Evolutionary conservation across 1,140 invertebrate species (phyloP).

Genomic region (Drosophila repletoides): DNA sequence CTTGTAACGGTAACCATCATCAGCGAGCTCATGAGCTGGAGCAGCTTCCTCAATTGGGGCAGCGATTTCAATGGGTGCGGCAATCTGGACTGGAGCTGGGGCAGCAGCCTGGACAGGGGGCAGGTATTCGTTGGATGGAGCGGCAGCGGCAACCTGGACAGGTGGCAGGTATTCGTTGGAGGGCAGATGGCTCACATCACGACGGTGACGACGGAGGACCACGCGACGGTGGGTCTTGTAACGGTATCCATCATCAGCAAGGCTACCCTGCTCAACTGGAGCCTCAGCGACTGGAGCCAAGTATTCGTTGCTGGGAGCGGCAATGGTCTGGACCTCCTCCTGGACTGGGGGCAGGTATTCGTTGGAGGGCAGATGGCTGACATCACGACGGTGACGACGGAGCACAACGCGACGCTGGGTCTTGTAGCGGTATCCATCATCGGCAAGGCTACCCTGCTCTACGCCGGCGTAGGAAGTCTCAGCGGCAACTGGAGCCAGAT

Average conservation of each 20-base stretch:
- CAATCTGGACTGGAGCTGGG: not conserved
- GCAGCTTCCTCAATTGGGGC: slow-evolving; percentile 9
- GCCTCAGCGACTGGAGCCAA: too few relatives aligned
- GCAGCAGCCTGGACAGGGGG: slow-evolving; percentile 28
- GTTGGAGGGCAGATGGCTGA: too few relatives aligned
- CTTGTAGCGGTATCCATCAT: too few relatives aligned
- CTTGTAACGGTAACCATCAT: slow-evolving; percentile 70
- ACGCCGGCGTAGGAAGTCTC: too few relatives aligned
- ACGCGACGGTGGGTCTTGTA: too few relatives aligned
- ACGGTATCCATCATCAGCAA: too few relatives aligned
- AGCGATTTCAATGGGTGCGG: slow-evolving; percentile 22
- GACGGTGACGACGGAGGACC: too few relatives aligned
- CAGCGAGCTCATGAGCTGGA: slow-evolving; percentile 38
- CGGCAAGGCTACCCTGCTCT: too few relatives aligned
- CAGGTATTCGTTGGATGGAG: slow-evolving; percentile 41
- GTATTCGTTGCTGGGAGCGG: slow-evolving; percentile 56
- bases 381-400: too few relatives aligned
- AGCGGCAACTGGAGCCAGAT: slow-evolving; percentile 51
- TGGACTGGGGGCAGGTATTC: slow-evolving; percentile 64
- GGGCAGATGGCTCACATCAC: too few relatives aligned
- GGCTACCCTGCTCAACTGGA: too few relatives aligned
- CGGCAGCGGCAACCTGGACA: slow-evolving; percentile 3
- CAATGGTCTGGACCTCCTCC: slow-evolving; percentile 43
- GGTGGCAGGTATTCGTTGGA: slow-evolving; percentile 63
- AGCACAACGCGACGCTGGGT: too few relatives aligned